These are phyloP conservation scores for Chalcis sispes DNA, from an alignment of 2,888 invertebrate genomes.

Conservation along the genomic window DNA sequence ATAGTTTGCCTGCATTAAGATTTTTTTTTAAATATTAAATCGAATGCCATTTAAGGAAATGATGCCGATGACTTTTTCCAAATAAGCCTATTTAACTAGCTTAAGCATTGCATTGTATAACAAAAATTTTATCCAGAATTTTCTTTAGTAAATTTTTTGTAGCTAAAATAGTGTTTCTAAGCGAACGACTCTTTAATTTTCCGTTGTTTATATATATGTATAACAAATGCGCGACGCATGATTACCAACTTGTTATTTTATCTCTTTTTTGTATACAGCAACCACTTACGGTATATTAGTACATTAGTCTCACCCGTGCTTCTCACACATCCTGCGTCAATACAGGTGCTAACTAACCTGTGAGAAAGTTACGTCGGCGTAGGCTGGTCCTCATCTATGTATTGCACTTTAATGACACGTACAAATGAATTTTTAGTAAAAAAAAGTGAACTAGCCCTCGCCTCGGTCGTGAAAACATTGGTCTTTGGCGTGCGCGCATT, in stretches of 20 bases:
- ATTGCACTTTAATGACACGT: slow-evolving; percentile 64
- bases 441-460: slow-evolving; percentile 58
- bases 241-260: background rate
- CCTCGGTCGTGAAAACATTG: slow-evolving; percentile 51
- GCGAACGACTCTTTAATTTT: too few species aligned
- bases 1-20: too few species aligned
- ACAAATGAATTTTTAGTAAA: slow-evolving; percentile 67
- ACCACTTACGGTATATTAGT: background rate
- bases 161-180: too few species aligned
- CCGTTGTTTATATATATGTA: too few species aligned
- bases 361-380: slow-evolving; percentile 45
- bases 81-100: too few species aligned
- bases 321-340: slow-evolving; percentile 21
- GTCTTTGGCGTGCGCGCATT: slow-evolving; percentile 37
- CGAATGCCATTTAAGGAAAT: too few species aligned
- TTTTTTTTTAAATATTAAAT: too few species aligned
- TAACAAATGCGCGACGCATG: slow-evolving; percentile 29
- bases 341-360: slow-evolving; percentile 23
- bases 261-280: background rate
- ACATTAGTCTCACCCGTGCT: slow-evolving; percentile 23
- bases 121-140: too few species aligned
- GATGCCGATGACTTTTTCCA: too few species aligned
- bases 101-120: too few species aligned
- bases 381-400: slow-evolving; percentile 56
- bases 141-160: too few species aligned